Conservation (phyloP, 2,113 vertebrate genomes). For the Ictalurus punctatus region DNA sequence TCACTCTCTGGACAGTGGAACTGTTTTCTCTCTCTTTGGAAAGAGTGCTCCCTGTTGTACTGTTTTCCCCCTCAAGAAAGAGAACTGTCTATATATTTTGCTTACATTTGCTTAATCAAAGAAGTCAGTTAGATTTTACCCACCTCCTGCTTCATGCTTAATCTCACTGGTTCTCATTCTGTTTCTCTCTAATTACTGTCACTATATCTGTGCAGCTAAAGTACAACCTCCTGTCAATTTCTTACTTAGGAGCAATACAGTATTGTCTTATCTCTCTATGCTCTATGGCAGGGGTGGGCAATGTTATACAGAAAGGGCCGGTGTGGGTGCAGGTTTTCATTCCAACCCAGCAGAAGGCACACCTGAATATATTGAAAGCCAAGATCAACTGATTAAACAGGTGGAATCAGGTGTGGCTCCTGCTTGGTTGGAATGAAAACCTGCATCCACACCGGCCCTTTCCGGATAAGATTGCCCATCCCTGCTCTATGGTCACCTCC, state of each 20-base stretch:
- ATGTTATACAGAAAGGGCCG: too few species aligned
- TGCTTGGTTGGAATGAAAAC: too few species aligned
- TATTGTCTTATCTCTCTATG: not conserved
- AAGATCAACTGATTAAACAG: too few species aligned
- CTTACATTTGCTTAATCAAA: not conserved
- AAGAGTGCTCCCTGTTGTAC: not conserved
- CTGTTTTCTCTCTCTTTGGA: not conserved
- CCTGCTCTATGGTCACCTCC: not conserved
- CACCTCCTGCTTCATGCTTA: not conserved
- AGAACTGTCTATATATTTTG: not conserved
- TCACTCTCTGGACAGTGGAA: not conserved
- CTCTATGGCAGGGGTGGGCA: not conserved
- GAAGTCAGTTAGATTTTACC: not conserved
- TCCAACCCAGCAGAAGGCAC: too few species aligned
- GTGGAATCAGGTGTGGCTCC: too few species aligned
- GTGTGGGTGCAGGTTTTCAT: too few species aligned
- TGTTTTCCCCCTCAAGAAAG: not conserved
- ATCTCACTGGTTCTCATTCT: not conserved
- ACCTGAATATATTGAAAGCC: too few species aligned
- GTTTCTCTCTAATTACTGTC: not conserved
- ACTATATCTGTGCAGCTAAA: not conserved
- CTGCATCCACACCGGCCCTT: too few species aligned
- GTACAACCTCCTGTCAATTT: not conserved
- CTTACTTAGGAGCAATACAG: not conserved
- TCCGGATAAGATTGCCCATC: too few species aligned